Base-by-base conservation (phyloP, 92 coral and sea anemone genomes). In the Palythoa caribaeorum region DNA sequence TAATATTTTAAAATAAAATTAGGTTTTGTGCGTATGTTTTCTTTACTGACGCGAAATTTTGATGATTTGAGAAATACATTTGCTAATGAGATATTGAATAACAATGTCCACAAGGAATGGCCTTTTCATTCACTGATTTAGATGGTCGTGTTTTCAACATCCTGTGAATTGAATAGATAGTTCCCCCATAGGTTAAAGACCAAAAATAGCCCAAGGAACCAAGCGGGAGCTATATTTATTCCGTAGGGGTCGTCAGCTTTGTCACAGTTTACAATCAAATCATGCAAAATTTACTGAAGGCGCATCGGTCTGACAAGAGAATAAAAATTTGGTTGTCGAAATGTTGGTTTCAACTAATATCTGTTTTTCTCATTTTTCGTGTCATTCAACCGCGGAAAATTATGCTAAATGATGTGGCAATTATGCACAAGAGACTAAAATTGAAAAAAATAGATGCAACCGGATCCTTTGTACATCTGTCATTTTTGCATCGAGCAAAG, bases 121-220 rank as follows among this genome's bases (percentile, higher is more conserved):
- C 51, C 37, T 16, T 50, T 77, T 57, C 21, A 20, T 51, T 81
- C 57, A 81, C 55, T 12, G 14, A 19, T 80, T 68, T 3, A 28
- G 62, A 11, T 80, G 66, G 44, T 12, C 83, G 44, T 68, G 21
- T 68, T 21, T 66, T 79, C 47, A 71, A 66, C 76, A 81, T 66
- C 76, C 76, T 81, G 76, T 65, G 14, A 81, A 47, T 71, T 44
- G 76, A 81, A 81, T 71, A 28, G 57, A 74, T 21, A 20, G 75
- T 54, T 6, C 70, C 39, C 39, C n/a, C 65, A 51, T 78, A 66
- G 66, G 85, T 52, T 16, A 50, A 77, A 14, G n/a, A 16, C 59
- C 83, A 73, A 84, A 78, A 87, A 87, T 86, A 83, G 89, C 83
- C 40, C 75, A 50, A 63, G 62, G 81, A 77, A 60, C 84, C 57